Percentiles rank a stretch among this genome's conserved stretches.
Evolutionary conservation across 1,140 invertebrate genomes (phyloP).

Genomic region (Anoplolepis gracilipes): DNA sequence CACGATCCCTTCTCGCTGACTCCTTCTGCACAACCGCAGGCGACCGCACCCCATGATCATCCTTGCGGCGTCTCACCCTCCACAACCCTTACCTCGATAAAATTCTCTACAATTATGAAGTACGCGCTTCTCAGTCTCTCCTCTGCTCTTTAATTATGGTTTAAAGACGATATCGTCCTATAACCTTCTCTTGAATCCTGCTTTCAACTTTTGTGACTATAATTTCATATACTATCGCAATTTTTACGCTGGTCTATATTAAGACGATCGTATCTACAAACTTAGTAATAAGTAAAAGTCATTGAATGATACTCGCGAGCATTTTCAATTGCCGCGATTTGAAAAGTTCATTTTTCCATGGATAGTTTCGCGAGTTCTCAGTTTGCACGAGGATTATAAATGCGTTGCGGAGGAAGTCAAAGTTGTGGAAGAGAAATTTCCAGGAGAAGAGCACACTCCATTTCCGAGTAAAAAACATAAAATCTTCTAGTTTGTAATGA

Average conservation of each 20-base stretch:
- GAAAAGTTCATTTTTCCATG: conserved; percentile 19
- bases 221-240: not conserved
- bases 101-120: not conserved
- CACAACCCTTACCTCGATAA: not conserved
- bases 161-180: not conserved
- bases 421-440: conserved; percentile 10
- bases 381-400: conserved; percentile 22
- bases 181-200: not conserved
- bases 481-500: conserved; percentile 17
- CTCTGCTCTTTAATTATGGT: not conserved
- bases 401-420: not conserved
- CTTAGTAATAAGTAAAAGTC: conserved; percentile 18
- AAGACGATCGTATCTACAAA: not conserved
- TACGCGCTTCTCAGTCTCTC: not conserved
- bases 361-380: not conserved
- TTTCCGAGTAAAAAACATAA: conserved; percentile 20
- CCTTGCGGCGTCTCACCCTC: conserved; percentile 27
- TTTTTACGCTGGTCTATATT: not conserved
- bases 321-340: conserved; percentile 18
- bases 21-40: conserved; percentile 48
- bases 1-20: conserved; percentile 7
- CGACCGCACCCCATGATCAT: conserved; percentile 59
- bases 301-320: conserved; percentile 8
- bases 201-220: not conserved
- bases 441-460: not conserved